Evolutionary conservation across 2,888 invertebrate species (phyloP), one percentile per base, ranked within the genome.

Genomic region (Trichogramma evanescens): DNA sequence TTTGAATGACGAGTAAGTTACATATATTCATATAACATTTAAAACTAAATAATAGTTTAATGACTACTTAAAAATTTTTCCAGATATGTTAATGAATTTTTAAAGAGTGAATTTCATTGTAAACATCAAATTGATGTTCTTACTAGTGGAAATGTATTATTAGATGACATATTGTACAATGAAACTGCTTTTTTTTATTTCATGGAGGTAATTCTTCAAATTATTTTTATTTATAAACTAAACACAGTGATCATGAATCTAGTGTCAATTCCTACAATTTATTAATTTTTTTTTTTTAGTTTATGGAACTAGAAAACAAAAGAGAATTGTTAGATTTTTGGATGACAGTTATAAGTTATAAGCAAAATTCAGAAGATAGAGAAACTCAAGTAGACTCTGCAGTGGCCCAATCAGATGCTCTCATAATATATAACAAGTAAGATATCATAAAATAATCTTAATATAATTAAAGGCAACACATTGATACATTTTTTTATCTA

Each of bases 101-200:
- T 91, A 66, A 84, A 86, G 70, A 95, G 93, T 76, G 89, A 90
- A 72, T 91, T 87, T 75, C 91, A 92, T 79, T 91, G 91, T 73
- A 95, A 93, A 80, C 91, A 95, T 81, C 94, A 95, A 81, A 88
- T 97, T 69, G 95, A 97, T 77, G 84, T 96, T 63, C 82, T 95
- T 67, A 93, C 93, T 6, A 86, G 86, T 76, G 87, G 89, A 65
- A 84, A 84, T 78, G 86, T 95, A 48, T 86, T 84, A 61, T 82
- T 97, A 55, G 86, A 87, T 68, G 97, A 97, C 80, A 89, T 97
- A 75, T 81, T 97, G 57, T 89, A 90, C 76, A 93, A 93, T 80
- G 94, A 95, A 79, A 86, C 89, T 63, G 89, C 93, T 60, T 83
- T 97, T 64, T 95, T 94, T 79, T 94, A 93, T 78, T 94, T 97